Conservation (phyloP, 2,888 invertebrate species). For the Stenodera caucasica region DNA sequence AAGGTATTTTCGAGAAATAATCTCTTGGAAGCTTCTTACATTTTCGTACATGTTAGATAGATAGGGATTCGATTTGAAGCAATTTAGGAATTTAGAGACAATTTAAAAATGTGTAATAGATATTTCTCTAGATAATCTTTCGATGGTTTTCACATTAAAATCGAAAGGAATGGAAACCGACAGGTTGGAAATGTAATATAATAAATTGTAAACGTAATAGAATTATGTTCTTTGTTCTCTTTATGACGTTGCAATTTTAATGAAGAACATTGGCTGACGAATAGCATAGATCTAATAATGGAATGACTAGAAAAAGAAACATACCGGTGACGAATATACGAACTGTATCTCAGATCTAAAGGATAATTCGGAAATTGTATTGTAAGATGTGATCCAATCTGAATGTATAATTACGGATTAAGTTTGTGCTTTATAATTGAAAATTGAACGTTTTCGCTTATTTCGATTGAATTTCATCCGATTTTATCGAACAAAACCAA, state of each 20-base stretch:
- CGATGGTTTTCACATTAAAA: conserved; percentile 10
- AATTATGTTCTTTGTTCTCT: conserved; percentile 10
- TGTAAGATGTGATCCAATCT: conserved; percentile 11
- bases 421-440: conserved; percentile 11
- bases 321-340: background rate
- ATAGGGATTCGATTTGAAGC: conserved; percentile 28
- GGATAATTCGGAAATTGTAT: conserved; percentile 13
- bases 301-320: conserved; percentile 7
- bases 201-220: conserved; percentile 8
- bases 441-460: conserved; percentile 13
- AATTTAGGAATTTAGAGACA: conserved; percentile 21
- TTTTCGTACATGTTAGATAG: conserved; percentile 13
- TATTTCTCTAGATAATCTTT: conserved; percentile 13
- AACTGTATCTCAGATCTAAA: conserved; percentile 2
- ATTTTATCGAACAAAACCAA: background rate
- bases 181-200: conserved; percentile 7
- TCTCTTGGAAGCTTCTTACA: background rate
- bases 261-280: background rate
- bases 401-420: conserved; percentile 13
- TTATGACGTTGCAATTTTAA: conserved; percentile 9
- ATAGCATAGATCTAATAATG: conserved; percentile 1
- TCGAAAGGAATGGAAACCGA: background rate
- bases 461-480: conserved; percentile 6
- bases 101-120: conserved; percentile 18
- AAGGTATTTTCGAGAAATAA: background rate